Conservation (phyloP, 2,888 invertebrate species). For the Perdita meconis region DNA sequence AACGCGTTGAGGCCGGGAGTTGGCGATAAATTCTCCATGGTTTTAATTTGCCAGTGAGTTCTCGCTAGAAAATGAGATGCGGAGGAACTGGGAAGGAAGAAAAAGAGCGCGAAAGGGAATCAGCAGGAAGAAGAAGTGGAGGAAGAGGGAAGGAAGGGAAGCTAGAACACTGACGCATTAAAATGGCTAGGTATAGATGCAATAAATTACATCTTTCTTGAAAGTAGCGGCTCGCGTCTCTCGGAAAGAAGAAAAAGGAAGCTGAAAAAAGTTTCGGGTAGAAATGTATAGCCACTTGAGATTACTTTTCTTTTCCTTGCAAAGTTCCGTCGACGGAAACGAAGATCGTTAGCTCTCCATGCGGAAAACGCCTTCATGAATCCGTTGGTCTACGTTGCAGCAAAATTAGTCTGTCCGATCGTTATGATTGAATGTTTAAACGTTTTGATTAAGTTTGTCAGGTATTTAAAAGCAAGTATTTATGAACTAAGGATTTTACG, state of each 20-base stretch:
- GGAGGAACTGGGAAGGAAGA: slow-evolving; percentile 3
- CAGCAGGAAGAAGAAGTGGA: slow-evolving; percentile 11
- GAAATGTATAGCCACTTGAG: slow-evolving; percentile 69
- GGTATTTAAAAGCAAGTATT: not conserved
- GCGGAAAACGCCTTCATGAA: slow-evolving; percentile 24
- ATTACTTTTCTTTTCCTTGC: slow-evolving; percentile 65
- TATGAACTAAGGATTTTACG: too few relatives aligned
- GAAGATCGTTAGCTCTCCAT: slow-evolving; percentile 23
- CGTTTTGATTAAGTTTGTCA: not conserved
- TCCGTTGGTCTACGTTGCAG: slow-evolving; percentile 16
- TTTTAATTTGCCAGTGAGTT: slow-evolving; percentile 75
- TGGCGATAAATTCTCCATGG: slow-evolving; percentile 72
- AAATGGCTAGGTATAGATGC: slow-evolving; percentile 72
- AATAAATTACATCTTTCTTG: slow-evolving; percentile 76
- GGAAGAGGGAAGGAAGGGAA: slow-evolving; percentile 33
- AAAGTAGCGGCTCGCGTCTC: slow-evolving; percentile 44
- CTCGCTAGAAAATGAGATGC: slow-evolving; percentile 46
- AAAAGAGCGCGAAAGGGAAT: slow-evolving; percentile 19
- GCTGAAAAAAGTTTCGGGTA: slow-evolving; percentile 61
- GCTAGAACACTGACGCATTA: slow-evolving; percentile 69
- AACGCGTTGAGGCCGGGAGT: slow-evolving; percentile 61
- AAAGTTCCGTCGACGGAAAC: slow-evolving; percentile 37
- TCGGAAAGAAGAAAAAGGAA: slow-evolving; percentile 38
- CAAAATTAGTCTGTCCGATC: slow-evolving; percentile 5
- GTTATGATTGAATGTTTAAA: slow-evolving; percentile 1